These are phyloP conservation scores for Resseliella maxima DNA, from an alignment of 2,888 invertebrate genomes.

Conservation along the genomic window DNA sequence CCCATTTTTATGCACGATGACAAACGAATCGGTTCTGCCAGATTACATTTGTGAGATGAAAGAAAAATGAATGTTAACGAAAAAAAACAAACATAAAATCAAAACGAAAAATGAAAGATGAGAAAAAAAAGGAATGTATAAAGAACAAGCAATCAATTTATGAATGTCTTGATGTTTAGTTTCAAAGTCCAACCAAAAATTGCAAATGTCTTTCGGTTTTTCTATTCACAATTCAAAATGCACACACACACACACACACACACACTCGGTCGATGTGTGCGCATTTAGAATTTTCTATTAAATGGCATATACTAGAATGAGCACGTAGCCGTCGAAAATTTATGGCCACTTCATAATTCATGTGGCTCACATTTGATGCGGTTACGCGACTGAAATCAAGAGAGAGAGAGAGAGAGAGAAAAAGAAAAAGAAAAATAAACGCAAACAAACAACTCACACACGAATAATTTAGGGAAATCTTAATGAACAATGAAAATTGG, in stretches of 20 bases:
- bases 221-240: not conserved
- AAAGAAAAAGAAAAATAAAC: not conserved
- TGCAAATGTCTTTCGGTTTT: not conserved
- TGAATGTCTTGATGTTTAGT: not conserved
- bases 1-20: not conserved
- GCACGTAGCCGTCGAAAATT: constrained; percentile 31
- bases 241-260: not conserved
- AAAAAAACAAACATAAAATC: not conserved
- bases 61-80: not conserved
- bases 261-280: no score
- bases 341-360: constrained; percentile 7
- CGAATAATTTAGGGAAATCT: constrained; percentile 12
- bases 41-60: constrained; percentile 20
- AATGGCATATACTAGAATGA: constrained; percentile 4
- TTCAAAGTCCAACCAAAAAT: not conserved
- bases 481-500: constrained; percentile 51
- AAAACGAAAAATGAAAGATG: not conserved
- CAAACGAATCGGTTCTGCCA: constrained; percentile 27
- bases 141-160: not conserved
- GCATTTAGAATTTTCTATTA: not conserved
- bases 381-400: not conserved
- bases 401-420: not conserved
- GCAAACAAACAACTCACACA: no score
- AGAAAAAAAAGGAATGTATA: not conserved
- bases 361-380: constrained; percentile 22